These are phyloP conservation scores for Mustela lutreola DNA, from an alignment of 2,113 vertebrate genomes.

Conservation along the genomic window DNA sequence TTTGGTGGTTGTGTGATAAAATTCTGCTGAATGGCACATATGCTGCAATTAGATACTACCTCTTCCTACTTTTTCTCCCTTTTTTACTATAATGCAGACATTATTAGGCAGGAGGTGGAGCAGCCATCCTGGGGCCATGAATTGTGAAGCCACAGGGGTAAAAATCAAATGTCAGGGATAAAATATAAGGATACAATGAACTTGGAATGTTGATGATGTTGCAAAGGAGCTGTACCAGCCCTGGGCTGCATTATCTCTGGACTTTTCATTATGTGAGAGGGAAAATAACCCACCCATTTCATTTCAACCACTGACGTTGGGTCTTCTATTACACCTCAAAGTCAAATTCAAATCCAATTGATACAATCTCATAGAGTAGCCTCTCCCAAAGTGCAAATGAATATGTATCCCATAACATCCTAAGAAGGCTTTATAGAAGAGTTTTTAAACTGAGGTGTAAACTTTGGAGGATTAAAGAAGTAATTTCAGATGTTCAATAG, in stretches of 20 bases:
- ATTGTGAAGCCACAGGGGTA: not conserved
- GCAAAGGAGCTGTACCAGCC: not conserved
- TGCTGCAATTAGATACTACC: not conserved
- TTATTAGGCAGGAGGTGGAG: not conserved
- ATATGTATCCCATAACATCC: not conserved
- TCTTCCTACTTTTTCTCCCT: not conserved
- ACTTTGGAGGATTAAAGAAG: constrained; percentile 38
- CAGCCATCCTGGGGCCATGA: not conserved
- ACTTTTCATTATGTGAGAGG: not conserved
- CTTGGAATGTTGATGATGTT: not conserved
- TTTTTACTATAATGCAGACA: not conserved
- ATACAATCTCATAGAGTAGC: not conserved
- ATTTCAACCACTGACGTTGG: not conserved
- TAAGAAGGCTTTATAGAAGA: not conserved
- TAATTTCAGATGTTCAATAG: constrained; percentile 29
- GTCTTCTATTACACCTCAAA: constrained; percentile 41
- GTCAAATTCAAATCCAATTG: not conserved
- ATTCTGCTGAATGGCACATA: not conserved
- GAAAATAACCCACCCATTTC: not conserved
- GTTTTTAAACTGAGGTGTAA: not conserved
- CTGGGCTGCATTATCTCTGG: not conserved
- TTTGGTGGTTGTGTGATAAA: not conserved
- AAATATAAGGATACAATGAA: not conserved
- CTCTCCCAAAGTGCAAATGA: not conserved
- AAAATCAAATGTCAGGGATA: not conserved